Conservation (phyloP, 2,797 vertebrate genomes). For the Anguilla marmorata region DNA sequence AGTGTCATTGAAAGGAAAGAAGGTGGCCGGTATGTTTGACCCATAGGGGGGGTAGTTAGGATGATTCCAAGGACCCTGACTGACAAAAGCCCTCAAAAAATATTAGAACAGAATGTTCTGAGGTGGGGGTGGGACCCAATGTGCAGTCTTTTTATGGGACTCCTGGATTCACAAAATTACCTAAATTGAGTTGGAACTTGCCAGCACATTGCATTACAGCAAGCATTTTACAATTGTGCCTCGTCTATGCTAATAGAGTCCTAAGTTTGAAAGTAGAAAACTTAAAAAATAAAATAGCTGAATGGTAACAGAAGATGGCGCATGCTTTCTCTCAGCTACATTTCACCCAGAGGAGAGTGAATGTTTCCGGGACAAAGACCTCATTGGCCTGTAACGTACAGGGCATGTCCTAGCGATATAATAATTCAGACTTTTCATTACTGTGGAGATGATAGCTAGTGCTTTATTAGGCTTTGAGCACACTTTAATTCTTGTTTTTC, state of each 20-base stretch:
- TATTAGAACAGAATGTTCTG: too few relatives aligned
- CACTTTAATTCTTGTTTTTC: constrained; percentile 39
- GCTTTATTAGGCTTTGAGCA: neutral
- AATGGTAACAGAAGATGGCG: neutral
- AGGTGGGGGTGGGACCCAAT: too few relatives aligned
- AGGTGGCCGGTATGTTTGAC: too few relatives aligned
- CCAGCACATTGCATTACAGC: neutral
- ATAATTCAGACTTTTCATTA: constrained; percentile 13
- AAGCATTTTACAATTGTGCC: neutral
- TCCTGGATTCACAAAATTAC: neutral
- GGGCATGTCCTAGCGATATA: constrained; percentile 32
- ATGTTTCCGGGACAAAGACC: constrained; percentile 63
- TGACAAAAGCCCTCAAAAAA: too few relatives aligned
- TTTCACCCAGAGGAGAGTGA: neutral
- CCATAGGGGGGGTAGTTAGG: too few relatives aligned
- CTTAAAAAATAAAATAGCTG: neutral
- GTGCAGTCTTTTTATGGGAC: too few relatives aligned
- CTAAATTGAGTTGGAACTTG: neutral
- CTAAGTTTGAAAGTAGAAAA: neutral
- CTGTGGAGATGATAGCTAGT: neutral
- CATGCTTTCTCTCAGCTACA: neutral
- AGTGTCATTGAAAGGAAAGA: too few relatives aligned
- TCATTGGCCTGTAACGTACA: constrained; percentile 51
- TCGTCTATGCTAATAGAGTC: neutral
- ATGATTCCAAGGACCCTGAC: too few relatives aligned